Conservation (phyloP, 2,113 vertebrate genomes). For the Procavia capensis region DNA sequence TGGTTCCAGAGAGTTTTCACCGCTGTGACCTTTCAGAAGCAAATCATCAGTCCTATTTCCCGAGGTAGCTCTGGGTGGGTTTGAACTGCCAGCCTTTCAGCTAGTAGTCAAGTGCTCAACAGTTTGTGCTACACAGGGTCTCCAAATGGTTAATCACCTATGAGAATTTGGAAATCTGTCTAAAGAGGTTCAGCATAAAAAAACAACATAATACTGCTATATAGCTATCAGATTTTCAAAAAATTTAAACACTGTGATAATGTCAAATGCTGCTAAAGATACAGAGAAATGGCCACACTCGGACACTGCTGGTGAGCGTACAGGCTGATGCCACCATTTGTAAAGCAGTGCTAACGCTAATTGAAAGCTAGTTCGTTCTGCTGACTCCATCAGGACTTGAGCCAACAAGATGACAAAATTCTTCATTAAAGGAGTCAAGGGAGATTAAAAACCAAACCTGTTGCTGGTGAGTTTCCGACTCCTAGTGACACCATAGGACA, state of each 20-base stretch:
- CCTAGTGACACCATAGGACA: too few species aligned
- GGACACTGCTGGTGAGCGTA: neutral
- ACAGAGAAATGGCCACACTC: neutral
- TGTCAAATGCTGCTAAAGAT: neutral
- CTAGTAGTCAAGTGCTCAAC: neutral
- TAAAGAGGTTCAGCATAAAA: constrained; percentile 1
- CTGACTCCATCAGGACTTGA: neutral
- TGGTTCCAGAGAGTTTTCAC: neutral
- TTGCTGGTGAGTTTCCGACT: too few species aligned
- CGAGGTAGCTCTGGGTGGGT: neutral
- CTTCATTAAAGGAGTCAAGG: neutral
- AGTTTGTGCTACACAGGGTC: neutral
- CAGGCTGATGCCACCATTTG: neutral
- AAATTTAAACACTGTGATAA: neutral
- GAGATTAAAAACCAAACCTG: neutral
- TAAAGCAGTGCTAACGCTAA: neutral
- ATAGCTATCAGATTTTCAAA: neutral
- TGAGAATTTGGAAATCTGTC: neutral
- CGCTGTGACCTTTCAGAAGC: neutral
- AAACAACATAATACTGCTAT: neutral
- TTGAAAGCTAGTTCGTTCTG: neutral
- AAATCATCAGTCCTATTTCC: neutral
- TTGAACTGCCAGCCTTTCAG: neutral
- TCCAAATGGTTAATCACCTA: neutral
- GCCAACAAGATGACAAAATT: neutral